phyloP scores from a whole-genome alignment of 92 coral and sea anemone genomes.

The Epizoanthus fatuus region DNA sequence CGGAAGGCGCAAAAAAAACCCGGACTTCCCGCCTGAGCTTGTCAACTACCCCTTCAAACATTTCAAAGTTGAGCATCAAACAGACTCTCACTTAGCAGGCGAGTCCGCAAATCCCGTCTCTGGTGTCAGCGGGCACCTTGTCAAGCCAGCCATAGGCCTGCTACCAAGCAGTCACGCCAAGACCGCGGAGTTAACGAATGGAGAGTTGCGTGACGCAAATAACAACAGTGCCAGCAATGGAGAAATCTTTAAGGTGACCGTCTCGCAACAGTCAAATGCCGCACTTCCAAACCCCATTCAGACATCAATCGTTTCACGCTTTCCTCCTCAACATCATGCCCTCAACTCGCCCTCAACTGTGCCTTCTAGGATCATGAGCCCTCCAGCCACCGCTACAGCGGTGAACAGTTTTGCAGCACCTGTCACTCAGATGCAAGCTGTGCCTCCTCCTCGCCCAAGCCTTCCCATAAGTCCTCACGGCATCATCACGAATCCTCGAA shows the following conservation, averaged over 20 bases:
- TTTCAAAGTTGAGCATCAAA: constrained; percentile 73
- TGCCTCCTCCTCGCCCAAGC: constrained; percentile 59
- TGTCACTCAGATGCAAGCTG: constrained; percentile 61
- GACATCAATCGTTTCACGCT: constrained; percentile 19
- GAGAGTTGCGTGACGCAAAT: constrained; percentile 76
- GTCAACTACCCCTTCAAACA: constrained; percentile 88
- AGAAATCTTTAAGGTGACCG: constrained; percentile 59
- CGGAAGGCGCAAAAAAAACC: constrained; percentile 92
- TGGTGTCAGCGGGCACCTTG: constrained; percentile 44
- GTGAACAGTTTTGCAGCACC: constrained; percentile 51
- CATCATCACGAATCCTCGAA: constrained; percentile 51
- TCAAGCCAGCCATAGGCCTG: constrained; percentile 35
- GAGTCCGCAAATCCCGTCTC: constrained; percentile 26
- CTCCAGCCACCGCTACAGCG: constrained; percentile 42
- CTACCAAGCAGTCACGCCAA: constrained; percentile 34
- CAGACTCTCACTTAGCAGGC: constrained; percentile 40
- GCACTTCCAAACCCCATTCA: constrained; percentile 41
- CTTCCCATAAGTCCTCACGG: constrained; percentile 56
- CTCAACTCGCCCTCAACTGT: constrained; percentile 3
- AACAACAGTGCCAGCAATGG: constrained; percentile 64
- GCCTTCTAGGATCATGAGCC: constrained; percentile 57
- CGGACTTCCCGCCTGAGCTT: constrained; percentile 92
- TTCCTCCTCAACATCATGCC: not conserved
- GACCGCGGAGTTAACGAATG: constrained; percentile 25
- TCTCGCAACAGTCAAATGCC: constrained; percentile 69